phyloP scores from a whole-genome alignment of 2,113 vertebrate species.

The Nanger granti region DNA sequence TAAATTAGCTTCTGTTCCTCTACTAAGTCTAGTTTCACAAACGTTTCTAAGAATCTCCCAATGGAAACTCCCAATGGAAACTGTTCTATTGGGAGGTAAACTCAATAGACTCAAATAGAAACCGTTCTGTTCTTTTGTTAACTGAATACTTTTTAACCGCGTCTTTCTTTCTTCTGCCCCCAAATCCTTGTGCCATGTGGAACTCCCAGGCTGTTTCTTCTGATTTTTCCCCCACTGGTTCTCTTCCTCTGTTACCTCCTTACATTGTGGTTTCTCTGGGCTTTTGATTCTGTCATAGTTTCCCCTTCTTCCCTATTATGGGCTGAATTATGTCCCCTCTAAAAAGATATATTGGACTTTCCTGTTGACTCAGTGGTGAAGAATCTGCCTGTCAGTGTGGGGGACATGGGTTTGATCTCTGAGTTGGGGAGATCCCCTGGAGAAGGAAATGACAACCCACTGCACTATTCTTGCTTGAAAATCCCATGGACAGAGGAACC shows the following conservation, averaged over 20 bases:
- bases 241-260: neutral
- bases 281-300: neutral
- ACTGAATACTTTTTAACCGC: neutral
- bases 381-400: neutral
- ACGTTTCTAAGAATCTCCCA: neutral
- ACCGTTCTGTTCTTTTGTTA: neutral
- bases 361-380: neutral
- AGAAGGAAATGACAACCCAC: neutral
- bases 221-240: accelerated
- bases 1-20: neutral
- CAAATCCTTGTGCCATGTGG: neutral
- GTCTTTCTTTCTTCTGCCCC: neutral
- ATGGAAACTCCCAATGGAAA: neutral
- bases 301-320: neutral
- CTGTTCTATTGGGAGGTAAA: neutral
- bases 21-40: neutral
- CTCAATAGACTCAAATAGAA: neutral
- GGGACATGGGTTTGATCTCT: neutral
- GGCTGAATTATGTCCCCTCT: neutral
- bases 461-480: neutral
- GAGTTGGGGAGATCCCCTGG: neutral
- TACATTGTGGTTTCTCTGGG: neutral
- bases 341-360: neutral
- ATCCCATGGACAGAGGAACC: neutral
- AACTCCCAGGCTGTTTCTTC: neutral